Base-by-base conservation (phyloP, 1,140 invertebrate genomes). In the Saccostrea glomerata region DNA sequence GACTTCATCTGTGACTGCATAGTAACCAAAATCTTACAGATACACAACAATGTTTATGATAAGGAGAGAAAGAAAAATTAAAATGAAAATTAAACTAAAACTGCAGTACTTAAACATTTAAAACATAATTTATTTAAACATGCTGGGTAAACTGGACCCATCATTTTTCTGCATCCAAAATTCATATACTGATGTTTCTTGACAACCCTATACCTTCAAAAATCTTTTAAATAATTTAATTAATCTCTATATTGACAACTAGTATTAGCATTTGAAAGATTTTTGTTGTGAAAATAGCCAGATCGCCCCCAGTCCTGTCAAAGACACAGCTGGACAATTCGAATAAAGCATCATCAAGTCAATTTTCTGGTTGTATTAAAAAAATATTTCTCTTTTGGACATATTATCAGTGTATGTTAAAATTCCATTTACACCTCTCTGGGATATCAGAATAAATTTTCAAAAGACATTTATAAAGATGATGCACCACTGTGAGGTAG, bases 291-390 rank as follows among this genome's bases (percentile, higher is more conserved):
- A 77, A 25, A 77, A 77, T 36, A 73, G 25, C 11, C 13, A 66
- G 23, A 77, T 11, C 70, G 13, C 15, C 30, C 30, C 30, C 12
- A 77, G 13, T 77, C 58, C 58, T 77, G 70, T 77, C 70, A 36
- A 77, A 30, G 25, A 77, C 70, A 77, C 70, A 77, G 70, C 25
- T 30, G 70, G 70, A 77, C 12, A 77, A 77, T 25, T 77, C 11
- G 30, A 77, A 40, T 30, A 36, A 36, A 77, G 30, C 13, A 30
- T 12, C 5, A 15, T 30, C 2, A 77, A 13, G 70, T 77, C 25
- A 77, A 15, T 77, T 77, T 30, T 77, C 15, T 36, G 23, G 25
- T 77, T 25, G 30, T 12, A 30, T 77, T 36, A 30, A 30, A 77
- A 12, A 11, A 7, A 77, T 77, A 63, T 20, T 20, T 63, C n/a